Evolutionary conservation across 2,113 vertebrate species (phyloP).

Genomic region (Origma solitaria): DNA sequence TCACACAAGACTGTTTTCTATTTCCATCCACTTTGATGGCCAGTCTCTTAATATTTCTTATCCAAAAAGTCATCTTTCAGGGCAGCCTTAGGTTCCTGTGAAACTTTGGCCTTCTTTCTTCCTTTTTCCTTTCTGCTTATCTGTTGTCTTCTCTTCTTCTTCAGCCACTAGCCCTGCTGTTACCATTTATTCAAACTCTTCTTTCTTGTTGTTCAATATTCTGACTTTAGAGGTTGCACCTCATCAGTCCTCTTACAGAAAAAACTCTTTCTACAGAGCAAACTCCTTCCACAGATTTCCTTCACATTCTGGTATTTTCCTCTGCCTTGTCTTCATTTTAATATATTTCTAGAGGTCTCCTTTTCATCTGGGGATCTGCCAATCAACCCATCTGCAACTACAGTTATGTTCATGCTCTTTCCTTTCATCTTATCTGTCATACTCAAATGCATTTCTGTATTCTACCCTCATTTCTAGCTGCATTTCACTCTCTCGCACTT

Average conservation of each 20-base stretch:
- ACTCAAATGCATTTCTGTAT: neutral
- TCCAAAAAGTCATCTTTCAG: neutral
- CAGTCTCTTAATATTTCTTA: neutral
- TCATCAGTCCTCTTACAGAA: neutral
- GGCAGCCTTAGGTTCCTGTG: neutral
- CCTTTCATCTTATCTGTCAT: slow-evolving; percentile 53
- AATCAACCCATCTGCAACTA: slow-evolving; percentile 40
- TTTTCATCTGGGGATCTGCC: slow-evolving; percentile 39
- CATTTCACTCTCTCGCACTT: slow-evolving; percentile 12
- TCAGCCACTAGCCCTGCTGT: neutral
- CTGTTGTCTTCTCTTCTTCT: neutral
- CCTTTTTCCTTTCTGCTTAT: neutral
- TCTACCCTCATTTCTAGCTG: slow-evolving; percentile 37
- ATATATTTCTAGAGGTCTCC: slow-evolving; percentile 7
- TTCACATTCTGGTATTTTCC: neutral
- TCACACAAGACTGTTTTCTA: neutral
- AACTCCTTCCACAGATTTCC: neutral
- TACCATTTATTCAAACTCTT: neutral
- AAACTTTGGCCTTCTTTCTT: neutral
- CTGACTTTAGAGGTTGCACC: neutral
- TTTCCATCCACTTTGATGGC: neutral
- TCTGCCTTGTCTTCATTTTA: slow-evolving; percentile 3
- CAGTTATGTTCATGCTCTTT: neutral
- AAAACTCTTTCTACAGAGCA: neutral
- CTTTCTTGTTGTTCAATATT: neutral